Base-by-base conservation (phyloP, 2,888 invertebrate genomes). In the Lacanobia oleracea region DNA sequence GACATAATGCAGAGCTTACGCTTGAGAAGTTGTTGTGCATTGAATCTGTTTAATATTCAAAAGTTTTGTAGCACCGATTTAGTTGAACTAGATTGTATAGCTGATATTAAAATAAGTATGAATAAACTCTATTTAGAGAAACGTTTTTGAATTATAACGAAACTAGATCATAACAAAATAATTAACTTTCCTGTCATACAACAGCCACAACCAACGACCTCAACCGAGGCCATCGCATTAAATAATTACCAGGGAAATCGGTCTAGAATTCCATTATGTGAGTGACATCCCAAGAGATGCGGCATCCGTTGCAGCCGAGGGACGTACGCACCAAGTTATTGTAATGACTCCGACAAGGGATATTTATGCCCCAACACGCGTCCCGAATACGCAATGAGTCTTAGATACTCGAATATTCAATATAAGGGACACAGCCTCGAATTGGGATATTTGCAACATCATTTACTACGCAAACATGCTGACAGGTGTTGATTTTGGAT, bases 271-370 rank as follows among this genome's bases (percentile, higher is more conserved):
- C 93, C 93, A 95, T 95, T 95, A 94, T 85, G 91, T 92, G 92
- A 93, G 92, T 91, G 92, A 92, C 88, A 88, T 94, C 95, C 93
- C 94, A 75, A 72, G 93, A 93, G 95, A 93, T 84, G 78, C 84
- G 85, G 90, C 90, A 91, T 93, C 94, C 93, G 90, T 89, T 88
- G 89, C 91, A 88, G 90, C 91, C 93, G 83, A 77, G 93, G 94
- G 93, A 93, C 90, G 88, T 93, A 86, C 88, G 87, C 91, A 91
- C 93, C 86, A 93, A 94, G 91, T 94, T 93, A 94, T 94, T 94
- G 94, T 95, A 95, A 95, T 94, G 94, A 95, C 94, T 86, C 89
- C 92, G 95, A 94, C 94, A 93, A 92, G 93, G 88, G 94, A 95
- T 96, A 95, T 95, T 96, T 96, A 95, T 95, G 95, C 94, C 93